Percentiles rank a stretch among this genome's conserved stretches.
phyloP scores from a whole-genome alignment of 2,113 vertebrate genomes.

The Chamaetylas fuelleborni region DNA sequence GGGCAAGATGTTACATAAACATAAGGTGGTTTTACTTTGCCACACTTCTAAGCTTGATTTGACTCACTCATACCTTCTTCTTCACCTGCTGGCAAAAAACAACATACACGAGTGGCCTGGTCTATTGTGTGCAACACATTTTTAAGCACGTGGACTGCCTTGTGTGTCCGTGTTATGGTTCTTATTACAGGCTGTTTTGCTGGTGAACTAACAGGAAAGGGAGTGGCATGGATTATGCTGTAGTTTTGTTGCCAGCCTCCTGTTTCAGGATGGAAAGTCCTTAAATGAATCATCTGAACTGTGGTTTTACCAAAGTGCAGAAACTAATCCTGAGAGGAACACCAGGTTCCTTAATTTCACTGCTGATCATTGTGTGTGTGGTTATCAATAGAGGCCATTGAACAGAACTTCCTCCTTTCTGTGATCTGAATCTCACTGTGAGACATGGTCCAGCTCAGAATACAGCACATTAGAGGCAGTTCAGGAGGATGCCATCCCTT shows the following conservation, averaged over 20 bases:
- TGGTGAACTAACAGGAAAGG: not conserved
- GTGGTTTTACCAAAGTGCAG: not conserved
- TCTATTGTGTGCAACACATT: not conserved
- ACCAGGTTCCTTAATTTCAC: not conserved
- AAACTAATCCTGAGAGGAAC: not conserved
- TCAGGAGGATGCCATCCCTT: not conserved
- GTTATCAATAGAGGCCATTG: not conserved
- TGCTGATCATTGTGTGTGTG: not conserved
- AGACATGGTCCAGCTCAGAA: not conserved
- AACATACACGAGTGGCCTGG: rapidly evolving
- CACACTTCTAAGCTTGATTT: not conserved
- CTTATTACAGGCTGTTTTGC: not conserved
- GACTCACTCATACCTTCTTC: not conserved
- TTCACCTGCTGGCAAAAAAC: not conserved
- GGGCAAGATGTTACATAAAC: not conserved
- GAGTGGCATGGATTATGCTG: not conserved
- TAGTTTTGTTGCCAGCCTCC: not conserved
- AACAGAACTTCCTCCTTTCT: not conserved
- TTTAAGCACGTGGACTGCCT: not conserved
- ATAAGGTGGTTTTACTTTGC: not conserved
- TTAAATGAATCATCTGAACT: not conserved
- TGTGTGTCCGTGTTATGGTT: not conserved
- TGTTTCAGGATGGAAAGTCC: not conserved
- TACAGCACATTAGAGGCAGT: rapidly evolving
- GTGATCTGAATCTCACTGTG: no score